Evolutionary conservation across 2,888 invertebrate genomes (phyloP), one percentile per base, ranked within the genome.

Genomic region (Caenorhabditis drosophilae): DNA sequence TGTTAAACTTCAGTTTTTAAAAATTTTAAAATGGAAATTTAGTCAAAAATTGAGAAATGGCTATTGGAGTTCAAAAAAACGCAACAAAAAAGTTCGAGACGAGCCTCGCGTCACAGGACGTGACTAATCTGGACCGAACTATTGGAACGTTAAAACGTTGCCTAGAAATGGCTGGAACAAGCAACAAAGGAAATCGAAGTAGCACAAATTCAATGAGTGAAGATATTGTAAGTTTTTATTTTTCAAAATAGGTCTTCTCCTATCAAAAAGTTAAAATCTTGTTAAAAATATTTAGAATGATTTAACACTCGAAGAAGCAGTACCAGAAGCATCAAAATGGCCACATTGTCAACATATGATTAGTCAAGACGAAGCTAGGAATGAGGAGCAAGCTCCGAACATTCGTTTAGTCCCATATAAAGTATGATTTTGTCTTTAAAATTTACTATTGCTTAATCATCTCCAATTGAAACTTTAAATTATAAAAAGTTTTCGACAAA

Each of bases 291-390:
- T 54, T 61, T 26, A 58, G 59, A 34, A 36, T 15, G 58, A 54
- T 27, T 42, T 47, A 6, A 25, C 55, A 9, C 31, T 56, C 31
- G 68, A 59, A 46, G 67, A 67, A 50, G 53, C 61, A 4, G 56
- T 72, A 20, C 69, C 68, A 34, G 75, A 75, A 54, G 64, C 69
- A 16, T 69, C 73, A 20, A 59, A 66, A 48, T 75, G 75, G 75
- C 66, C 73, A 1, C 72, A 73, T 49, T 66, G 66, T 35, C 75
- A 75, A 41, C 75, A 75, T 54, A 58, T 63, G 47, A 60, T 75
- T 34, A 70, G 67, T 26, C 60, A 67, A 22, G 75, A 75, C 40
- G 70, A 70, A 27, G 58, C 58, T 1, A 55, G 52, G 35, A 47
- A 52, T 25, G 59, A 69, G 20, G 58, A 53, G 15, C 58, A 50